phyloP scores from a whole-genome alignment of 1,140 invertebrate genomes.

The Meloidogyne exigua region DNA sequence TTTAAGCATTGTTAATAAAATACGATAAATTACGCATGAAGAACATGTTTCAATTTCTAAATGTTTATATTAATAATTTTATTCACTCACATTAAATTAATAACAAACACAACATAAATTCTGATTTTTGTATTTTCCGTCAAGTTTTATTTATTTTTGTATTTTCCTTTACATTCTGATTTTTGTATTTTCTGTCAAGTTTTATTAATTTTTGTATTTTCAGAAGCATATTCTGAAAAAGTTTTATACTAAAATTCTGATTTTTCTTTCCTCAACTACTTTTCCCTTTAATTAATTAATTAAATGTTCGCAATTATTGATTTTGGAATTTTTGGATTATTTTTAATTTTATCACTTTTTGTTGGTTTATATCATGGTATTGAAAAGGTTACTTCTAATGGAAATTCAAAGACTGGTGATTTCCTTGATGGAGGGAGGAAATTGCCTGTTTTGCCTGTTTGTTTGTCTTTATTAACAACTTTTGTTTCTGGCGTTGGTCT shows the following conservation, averaged over 20 bases:
- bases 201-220: too few relatives aligned
- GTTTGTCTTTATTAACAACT: slow-evolving; percentile 59
- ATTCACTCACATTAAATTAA: too few relatives aligned
- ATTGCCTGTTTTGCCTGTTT: slow-evolving; percentile 57
- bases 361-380: slow-evolving; percentile 62
- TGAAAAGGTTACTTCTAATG: neutral
- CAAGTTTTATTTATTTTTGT: too few relatives aligned
- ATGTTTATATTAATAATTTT: too few relatives aligned
- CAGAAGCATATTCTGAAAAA: too few relatives aligned
- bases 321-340: slow-evolving; percentile 62
- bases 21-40: too few relatives aligned
- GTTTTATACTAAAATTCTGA: neutral
- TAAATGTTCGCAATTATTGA: slow-evolving; percentile 55
- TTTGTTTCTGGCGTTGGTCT: slow-evolving; percentile 54
- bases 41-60: too few relatives aligned
- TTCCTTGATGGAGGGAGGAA: slow-evolving; percentile 57
- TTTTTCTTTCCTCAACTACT: neutral
- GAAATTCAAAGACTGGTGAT: slow-evolving; percentile 50
- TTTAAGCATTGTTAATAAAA: too few relatives aligned
- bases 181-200: too few relatives aligned
- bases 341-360: slow-evolving; percentile 59
- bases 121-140: too few relatives aligned
- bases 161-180: too few relatives aligned
- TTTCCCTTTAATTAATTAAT: neutral
- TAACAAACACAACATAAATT: too few relatives aligned